A percentile compares a stretch with the other conserved stretches of the same genome.
Conservation (phyloP, 2,888 invertebrate genomes). For the Melanophora roralis region DNA sequence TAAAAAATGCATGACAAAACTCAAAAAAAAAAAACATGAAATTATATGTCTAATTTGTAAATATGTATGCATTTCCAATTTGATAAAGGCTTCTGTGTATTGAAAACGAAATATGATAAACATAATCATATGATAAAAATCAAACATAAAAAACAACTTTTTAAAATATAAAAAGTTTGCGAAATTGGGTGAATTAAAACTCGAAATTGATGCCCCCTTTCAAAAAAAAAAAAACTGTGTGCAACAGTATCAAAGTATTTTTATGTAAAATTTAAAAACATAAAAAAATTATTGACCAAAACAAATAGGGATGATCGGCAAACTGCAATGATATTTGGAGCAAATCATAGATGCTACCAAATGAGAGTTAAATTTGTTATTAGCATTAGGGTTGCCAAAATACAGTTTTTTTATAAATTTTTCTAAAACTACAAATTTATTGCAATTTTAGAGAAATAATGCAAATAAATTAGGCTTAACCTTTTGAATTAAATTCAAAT, state of each 20-base stretch:
- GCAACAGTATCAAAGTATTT: neutral
- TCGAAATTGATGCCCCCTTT: slow-evolving; percentile 3
- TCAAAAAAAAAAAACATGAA: neutral
- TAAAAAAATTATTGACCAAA: neutral
- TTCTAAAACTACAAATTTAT: no score
- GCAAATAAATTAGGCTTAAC: no score
- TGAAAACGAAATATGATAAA: neutral
- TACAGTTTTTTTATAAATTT: no score
- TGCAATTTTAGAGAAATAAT: no score
- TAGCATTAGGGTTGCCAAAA: no score
- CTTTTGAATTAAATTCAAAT: no score
- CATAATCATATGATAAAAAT: neutral
- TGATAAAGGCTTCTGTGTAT: neutral
- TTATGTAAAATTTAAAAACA: neutral
- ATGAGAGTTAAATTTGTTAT: neutral
- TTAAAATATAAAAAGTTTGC: neutral
- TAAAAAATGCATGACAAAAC: neutral
- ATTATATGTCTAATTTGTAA: neutral
- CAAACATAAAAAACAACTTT: neutral
- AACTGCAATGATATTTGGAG: slow-evolving; percentile 37
- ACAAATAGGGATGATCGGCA: slow-evolving; percentile 10
- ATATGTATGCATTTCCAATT: neutral
- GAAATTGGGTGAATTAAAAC: neutral
- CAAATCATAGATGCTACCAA: slow-evolving; percentile 4
- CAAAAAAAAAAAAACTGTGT: neutral